Evolutionary conservation across 2,888 invertebrate genomes (phyloP), one percentile per base, ranked within the genome.

Genomic region (Thelaira solivaga): DNA sequence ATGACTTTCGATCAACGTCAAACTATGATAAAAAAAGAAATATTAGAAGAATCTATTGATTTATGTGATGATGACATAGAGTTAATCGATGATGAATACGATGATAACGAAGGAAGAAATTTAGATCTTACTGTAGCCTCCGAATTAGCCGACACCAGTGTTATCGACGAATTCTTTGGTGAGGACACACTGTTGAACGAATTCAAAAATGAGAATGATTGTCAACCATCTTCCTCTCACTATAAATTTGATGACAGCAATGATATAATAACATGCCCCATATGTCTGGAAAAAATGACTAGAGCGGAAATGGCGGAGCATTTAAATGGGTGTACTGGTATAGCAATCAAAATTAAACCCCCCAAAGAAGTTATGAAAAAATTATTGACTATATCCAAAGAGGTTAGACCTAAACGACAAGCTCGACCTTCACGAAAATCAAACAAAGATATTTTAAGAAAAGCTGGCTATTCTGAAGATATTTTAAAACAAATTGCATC

Each of bases 261-360:
- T 43, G 89, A 89, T 49, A 89, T 89, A 4, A 85, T 88, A 11
- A 83, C 81, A 0, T 89, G 89, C 65, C 88, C 89, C 0, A 85
- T 89, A 16, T 89, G 89, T 65, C 84, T 87, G 34, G 85, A 84
- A 11, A 86, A 85, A 47, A 82, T 89, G 82, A 84, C 82, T 24
- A 87, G 89, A 5, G 80, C 82, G 2, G 77, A 84, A 10, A 83
- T 89, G 24, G 71, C 82, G 0, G 86, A 87, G 8, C 89, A 89
- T 68, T 80, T 89, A 26, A 85, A 89, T 13, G 89, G 89, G 8
- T 89, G 89, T 78, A 84, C 82, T 10, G 86, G 86, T 11, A 86
- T 89, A 22, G 80, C 83, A 1, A 75, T 83, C 2, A 84, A 83
- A 57, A 81, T 88, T 13, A 55, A 76, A 57, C 82, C 84, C 2